These are phyloP conservation scores for Sebastes taczanowskii DNA, from an alignment of 2,797 vertebrate genomes.

Conservation along the genomic window DNA sequence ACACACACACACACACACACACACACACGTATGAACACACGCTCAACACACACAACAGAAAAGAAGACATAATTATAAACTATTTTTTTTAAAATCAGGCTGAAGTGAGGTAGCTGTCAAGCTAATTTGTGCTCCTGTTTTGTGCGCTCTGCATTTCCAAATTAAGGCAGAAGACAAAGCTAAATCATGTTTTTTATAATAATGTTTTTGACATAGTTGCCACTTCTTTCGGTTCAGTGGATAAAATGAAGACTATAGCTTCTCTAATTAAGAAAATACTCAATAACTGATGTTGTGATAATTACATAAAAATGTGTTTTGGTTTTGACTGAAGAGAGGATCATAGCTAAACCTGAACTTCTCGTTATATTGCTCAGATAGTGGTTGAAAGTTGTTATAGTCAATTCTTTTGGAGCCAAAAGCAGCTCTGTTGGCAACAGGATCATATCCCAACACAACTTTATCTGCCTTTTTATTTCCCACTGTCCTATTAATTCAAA, in stretches of 20 bases:
- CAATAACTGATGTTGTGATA: background rate
- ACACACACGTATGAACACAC: conserved; percentile 21
- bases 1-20: conserved; percentile 44
- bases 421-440: background rate
- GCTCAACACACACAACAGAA: background rate
- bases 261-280: background rate
- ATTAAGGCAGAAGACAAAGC: background rate
- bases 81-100: conserved; percentile 4
- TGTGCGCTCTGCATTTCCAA: conserved; percentile 2
- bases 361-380: background rate
- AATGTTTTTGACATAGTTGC: background rate
- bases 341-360: background rate
- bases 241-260: background rate
- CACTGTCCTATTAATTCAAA: background rate
- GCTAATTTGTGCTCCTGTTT: background rate
- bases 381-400: background rate
- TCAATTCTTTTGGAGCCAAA: background rate
- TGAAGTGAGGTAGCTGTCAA: conserved; percentile 10
- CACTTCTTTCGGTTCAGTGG: background rate
- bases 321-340: conserved; percentile 7
- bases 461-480: background rate
- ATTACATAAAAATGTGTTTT: background rate
- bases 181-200: conserved; percentile 9
- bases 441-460: background rate
- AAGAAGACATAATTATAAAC: conserved; percentile 33